These are phyloP conservation scores for Tipula unca DNA, from an alignment of 2,888 invertebrate genomes.

Conservation along the genomic window DNA sequence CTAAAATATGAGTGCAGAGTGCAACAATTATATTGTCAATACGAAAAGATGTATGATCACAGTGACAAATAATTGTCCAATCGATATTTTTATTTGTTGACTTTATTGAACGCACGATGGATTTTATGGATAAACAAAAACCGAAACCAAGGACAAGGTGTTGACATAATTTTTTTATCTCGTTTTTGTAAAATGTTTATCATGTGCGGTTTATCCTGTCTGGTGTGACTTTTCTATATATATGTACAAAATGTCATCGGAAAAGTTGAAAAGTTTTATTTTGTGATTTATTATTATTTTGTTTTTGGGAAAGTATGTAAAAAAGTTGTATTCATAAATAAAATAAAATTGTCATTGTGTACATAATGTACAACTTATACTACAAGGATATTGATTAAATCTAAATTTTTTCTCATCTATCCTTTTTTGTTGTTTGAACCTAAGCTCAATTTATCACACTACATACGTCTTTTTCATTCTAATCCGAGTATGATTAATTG, in stretches of 20 bases:
- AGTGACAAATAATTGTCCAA: no score
- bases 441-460: neutral
- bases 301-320: no score
- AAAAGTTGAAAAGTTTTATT: neutral
- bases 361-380: no score
- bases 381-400: neutral
- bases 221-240: neutral
- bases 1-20: neutral
- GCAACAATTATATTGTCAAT: neutral
- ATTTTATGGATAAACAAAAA: slow-evolving; percentile 21
- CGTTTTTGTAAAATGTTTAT: no score
- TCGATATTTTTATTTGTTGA: slow-evolving; percentile 20
- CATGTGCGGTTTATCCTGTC: neutral
- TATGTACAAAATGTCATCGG: neutral
- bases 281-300: neutral
- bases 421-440: neutral
- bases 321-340: no score
- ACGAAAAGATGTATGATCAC: slow-evolving; percentile 15
- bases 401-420: neutral
- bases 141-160: slow-evolving; percentile 18
- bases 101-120: slow-evolving; percentile 20
- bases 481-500: neutral
- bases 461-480: neutral
- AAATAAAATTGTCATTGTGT: no score
- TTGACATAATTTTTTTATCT: neutral